Evolutionary conservation across 2,113 vertebrate species (phyloP).

Genomic region (Psettodes erumei): DNA sequence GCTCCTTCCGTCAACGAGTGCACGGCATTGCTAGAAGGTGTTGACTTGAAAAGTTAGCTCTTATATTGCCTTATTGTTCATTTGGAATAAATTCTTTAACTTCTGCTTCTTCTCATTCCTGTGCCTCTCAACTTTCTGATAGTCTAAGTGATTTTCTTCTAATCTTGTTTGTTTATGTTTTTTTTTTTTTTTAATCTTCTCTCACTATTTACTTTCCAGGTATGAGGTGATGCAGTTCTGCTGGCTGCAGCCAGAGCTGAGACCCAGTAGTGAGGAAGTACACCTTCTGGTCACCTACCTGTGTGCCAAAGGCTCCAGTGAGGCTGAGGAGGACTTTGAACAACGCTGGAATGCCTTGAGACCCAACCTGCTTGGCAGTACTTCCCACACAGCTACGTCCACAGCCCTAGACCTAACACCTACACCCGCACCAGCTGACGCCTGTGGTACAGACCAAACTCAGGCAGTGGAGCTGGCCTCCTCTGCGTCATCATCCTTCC

Average conservation of each 20-base stretch:
- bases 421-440: conserved; percentile 24
- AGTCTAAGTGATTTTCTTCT: neutral
- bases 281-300: conserved; percentile 95
- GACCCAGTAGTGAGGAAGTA: conserved; percentile 93
- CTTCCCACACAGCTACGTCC: conserved; percentile 70
- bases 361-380: conserved; percentile 83
- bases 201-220: conserved; percentile 79
- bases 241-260: conserved; percentile 97
- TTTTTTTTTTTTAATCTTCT: neutral
- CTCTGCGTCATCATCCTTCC: conserved; percentile 90
- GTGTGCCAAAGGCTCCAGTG: conserved; percentile 91
- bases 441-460: conserved; percentile 53
- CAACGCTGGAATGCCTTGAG: conserved; percentile 94
- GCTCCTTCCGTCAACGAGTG: conserved; percentile 7
- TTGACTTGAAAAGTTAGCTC: conserved; percentile 21
- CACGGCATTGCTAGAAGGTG: conserved; percentile 27
- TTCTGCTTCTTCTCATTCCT: too few relatives aligned
- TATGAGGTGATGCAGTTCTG: conserved; percentile 99
- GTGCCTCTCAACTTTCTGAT: neutral
- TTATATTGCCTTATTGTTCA: neutral
- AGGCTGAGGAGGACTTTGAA: conserved; percentile 93
- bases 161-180: neutral
- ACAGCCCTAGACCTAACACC: conserved; percentile 65
- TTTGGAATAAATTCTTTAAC: neutral
- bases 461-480: conserved; percentile 81